A percentile compares a stretch with the other conserved stretches of the same genome.
phyloP scores from a whole-genome alignment of 2,888 invertebrate species.

The Spatulosminthurus flaviceps region DNA sequence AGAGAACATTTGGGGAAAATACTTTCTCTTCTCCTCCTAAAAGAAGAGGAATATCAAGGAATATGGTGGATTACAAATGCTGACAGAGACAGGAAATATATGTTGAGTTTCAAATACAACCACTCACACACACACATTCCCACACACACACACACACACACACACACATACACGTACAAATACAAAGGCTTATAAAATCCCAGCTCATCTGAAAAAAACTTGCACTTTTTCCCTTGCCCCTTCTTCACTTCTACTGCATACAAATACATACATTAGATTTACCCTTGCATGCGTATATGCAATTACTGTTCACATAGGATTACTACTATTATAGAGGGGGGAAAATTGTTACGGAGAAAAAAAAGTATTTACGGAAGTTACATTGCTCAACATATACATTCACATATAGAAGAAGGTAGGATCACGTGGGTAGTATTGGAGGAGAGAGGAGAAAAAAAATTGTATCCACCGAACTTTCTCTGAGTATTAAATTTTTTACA shows the following conservation, averaged over 20 bases:
- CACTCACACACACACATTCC: too few species aligned
- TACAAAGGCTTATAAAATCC: too few species aligned
- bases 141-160: too few species aligned
- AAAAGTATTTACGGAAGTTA: too few species aligned
- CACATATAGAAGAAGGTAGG: background rate
- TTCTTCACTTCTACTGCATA: too few species aligned
- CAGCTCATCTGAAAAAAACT: too few species aligned
- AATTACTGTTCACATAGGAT: too few species aligned
- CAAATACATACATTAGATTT: too few species aligned
- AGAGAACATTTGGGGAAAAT: constrained; percentile 24
- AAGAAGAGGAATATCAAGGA: background rate
- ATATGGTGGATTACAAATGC: constrained; percentile 21
- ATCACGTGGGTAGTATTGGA: background rate
- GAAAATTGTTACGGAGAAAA: too few species aligned
- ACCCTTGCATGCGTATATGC: too few species aligned
- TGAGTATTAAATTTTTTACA: constrained; percentile 29
- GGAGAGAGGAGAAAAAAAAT: background rate
- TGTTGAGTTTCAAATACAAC: constrained; percentile 7
- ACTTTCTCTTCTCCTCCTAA: constrained; percentile 15
- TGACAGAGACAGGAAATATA: constrained; percentile 35
- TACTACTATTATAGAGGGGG: too few species aligned
- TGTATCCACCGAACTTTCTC: background rate
- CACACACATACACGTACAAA: background rate
- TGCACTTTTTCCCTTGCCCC: too few species aligned
- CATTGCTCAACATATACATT: background rate